These are phyloP conservation scores for Capromys pilorides DNA, from an alignment of 2,797 vertebrate species.

Conservation along the genomic window DNA sequence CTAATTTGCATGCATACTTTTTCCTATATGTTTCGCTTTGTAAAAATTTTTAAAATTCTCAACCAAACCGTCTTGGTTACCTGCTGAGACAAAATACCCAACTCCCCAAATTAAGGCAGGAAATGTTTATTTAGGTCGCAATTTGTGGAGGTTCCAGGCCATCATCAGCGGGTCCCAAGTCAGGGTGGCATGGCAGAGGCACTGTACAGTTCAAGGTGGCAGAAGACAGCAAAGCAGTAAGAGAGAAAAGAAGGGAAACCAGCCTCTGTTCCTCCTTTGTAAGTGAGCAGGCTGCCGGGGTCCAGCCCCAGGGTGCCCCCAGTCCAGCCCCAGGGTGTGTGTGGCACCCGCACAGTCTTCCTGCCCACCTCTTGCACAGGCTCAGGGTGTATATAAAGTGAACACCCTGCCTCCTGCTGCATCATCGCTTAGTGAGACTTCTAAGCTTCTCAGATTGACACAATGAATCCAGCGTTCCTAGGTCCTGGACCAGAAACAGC, in stretches of 20 bases:
- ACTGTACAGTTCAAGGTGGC: too few species aligned
- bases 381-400: background rate
- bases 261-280: background rate
- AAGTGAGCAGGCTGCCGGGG: background rate
- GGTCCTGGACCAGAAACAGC: background rate
- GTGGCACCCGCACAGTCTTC: background rate
- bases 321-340: fast-evolving
- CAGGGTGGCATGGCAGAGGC: background rate
- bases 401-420: background rate
- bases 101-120: background rate
- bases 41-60: background rate
- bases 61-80: background rate
- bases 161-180: background rate
- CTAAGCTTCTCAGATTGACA: background rate
- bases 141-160: background rate
- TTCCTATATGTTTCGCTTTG: background rate
- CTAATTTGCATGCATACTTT: background rate
- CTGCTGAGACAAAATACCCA: background rate
- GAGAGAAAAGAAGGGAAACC: background rate
- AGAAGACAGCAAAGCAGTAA: background rate
- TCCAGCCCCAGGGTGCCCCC: too few species aligned
- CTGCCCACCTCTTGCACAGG: background rate
- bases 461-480: background rate
- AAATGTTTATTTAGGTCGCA: background rate
- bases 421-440: background rate